phyloP scores from a whole-genome alignment of 2,113 vertebrate genomes.

The Hoplias malabaricus region DNA sequence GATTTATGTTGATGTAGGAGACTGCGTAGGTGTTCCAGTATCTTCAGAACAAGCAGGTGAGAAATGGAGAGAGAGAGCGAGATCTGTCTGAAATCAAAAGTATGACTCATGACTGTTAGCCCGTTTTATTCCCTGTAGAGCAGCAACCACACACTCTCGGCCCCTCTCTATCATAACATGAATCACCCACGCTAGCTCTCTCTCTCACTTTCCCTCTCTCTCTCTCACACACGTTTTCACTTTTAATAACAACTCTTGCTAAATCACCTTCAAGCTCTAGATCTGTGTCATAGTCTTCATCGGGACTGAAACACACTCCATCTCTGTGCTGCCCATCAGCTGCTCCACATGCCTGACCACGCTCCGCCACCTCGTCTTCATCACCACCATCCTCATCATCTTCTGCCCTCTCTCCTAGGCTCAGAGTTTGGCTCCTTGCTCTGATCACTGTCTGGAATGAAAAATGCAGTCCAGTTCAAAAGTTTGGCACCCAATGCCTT shows the following conservation, averaged over 20 bases:
- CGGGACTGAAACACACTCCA: slow-evolving; percentile 17
- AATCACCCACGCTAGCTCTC: slow-evolving; percentile 28
- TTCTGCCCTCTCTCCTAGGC: neutral
- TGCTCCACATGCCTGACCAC: neutral
- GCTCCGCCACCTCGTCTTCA: slow-evolving; percentile 35
- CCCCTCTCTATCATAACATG: slow-evolving; percentile 45
- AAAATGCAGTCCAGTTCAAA: slow-evolving; percentile 18
- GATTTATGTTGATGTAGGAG: slow-evolving; percentile 55
- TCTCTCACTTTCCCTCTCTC: slow-evolving; percentile 12
- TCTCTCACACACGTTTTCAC: slow-evolving; percentile 25
- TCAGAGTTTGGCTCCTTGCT: slow-evolving; percentile 48
- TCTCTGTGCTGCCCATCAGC: slow-evolving; percentile 21
- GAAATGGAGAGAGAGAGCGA: slow-evolving; percentile 36
- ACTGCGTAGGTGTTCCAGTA: slow-evolving; percentile 58
- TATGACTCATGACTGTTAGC: slow-evolving; percentile 50
- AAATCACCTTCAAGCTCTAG: slow-evolving; percentile 70
- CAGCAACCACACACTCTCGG: slow-evolving; percentile 40
- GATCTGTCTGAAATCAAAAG: slow-evolving; percentile 37
- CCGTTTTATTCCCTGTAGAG: slow-evolving; percentile 40
- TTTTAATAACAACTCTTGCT: slow-evolving; percentile 47
- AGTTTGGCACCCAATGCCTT: neutral
- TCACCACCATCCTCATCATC: slow-evolving; percentile 18
- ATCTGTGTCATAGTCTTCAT: slow-evolving; percentile 71
- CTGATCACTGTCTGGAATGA: slow-evolving; percentile 44
- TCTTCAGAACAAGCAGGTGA: slow-evolving; percentile 48